Conservation (phyloP, 2,888 invertebrate species). For the Phyllotreta cruciferae region DNA sequence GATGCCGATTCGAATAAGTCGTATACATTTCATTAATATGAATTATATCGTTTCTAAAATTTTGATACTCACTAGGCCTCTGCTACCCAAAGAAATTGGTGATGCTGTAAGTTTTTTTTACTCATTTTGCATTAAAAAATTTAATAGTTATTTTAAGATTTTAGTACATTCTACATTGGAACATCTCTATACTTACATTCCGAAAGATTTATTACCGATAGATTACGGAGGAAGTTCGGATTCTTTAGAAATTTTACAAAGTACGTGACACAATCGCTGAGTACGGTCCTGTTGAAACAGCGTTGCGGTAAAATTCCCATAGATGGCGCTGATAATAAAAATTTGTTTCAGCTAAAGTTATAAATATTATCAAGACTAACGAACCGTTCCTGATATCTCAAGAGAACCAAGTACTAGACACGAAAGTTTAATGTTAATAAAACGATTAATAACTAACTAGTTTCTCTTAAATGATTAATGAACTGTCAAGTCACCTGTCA, state of each 20-base stretch:
- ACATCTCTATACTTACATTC: conserved; percentile 58
- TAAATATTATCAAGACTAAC: no score
- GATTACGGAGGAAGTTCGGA: conserved; percentile 66
- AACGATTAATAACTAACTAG: no score
- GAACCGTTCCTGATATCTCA: no score
- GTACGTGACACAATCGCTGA: conserved; percentile 32
- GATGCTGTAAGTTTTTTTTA: conserved; percentile 43
- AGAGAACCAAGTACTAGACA: no score
- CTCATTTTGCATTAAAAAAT: background rate
- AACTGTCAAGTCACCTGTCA: background rate
- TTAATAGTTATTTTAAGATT: conserved; percentile 40
- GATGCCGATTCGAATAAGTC: conserved; percentile 62
- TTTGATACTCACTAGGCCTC: conserved; percentile 62
- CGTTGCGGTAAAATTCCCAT: no score
- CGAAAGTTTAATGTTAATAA: no score
- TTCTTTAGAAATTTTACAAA: conserved; percentile 41
- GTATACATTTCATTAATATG: conserved; percentile 62
- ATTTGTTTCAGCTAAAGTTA: no score
- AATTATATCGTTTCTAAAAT: conserved; percentile 62
- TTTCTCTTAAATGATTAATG: no score
- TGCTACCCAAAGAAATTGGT: conserved; percentile 63
- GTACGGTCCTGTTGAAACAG: no score
- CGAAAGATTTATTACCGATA: conserved; percentile 67
- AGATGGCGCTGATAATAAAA: no score
- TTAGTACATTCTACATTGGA: conserved; percentile 49